phyloP scores from a whole-genome alignment of 2,888 invertebrate genomes.

The Caenorhabditis sp. region DNA sequence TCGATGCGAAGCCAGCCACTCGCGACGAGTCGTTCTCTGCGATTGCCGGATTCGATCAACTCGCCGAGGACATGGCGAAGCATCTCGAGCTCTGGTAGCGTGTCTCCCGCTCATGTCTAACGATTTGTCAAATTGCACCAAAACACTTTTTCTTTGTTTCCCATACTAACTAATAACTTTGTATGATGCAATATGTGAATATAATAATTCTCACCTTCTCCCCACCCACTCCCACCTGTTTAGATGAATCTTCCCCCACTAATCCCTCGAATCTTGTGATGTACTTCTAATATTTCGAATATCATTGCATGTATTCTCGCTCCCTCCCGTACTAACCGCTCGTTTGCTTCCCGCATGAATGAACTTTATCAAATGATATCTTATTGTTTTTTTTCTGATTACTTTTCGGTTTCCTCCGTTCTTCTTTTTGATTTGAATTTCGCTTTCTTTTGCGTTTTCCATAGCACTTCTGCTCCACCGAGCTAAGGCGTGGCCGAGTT shows the following conservation, averaged over 20 bases:
- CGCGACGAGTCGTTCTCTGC: slow-evolving; percentile 53
- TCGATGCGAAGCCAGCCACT: slow-evolving; percentile 25
- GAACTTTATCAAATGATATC: slow-evolving; percentile 31
- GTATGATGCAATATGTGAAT: slow-evolving; percentile 56
- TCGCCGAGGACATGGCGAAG: slow-evolving; percentile 74
- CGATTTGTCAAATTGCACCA: slow-evolving; percentile 33
- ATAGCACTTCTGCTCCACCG: too few relatives aligned
- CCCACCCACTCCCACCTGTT: background rate
- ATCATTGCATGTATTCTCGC: slow-evolving; percentile 59
- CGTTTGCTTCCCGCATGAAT: slow-evolving; percentile 21
- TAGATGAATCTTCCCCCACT: slow-evolving; percentile 9
- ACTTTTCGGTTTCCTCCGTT: too few relatives aligned
- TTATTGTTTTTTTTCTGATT: too few relatives aligned
- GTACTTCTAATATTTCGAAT: slow-evolving; percentile 57
- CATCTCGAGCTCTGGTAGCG: slow-evolving; percentile 71
- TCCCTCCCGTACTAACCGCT: slow-evolving; percentile 35
- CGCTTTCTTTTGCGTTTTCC: too few relatives aligned
- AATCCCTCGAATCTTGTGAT: slow-evolving; percentile 48
- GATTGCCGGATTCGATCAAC: slow-evolving; percentile 66
- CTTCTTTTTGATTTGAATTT: too few relatives aligned
- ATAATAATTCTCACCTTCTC: slow-evolving; percentile 35
- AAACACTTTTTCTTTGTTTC: slow-evolving; percentile 2
- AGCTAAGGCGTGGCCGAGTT: too few relatives aligned
- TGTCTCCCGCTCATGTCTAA: background rate
- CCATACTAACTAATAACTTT: slow-evolving; percentile 60